Conservation (phyloP, 2,888 invertebrate genomes). For the Helicoverpa assulta region DNA sequence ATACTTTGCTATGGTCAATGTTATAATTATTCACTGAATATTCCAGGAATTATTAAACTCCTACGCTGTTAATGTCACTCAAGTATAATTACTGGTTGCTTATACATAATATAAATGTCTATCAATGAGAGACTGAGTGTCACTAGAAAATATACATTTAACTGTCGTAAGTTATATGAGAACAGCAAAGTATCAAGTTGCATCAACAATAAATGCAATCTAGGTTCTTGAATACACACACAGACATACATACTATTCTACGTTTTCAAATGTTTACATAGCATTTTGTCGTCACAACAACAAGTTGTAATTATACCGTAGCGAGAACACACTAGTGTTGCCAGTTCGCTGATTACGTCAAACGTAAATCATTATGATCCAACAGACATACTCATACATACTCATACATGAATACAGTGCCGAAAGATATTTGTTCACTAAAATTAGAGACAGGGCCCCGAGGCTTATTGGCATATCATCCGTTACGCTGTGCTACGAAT, state of each 20-base stretch:
- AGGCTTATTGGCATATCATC: slow-evolving; percentile 52
- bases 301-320: slow-evolving; percentile 21
- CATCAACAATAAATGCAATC: not conserved
- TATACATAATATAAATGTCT: too few relatives aligned
- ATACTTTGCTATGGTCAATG: too few relatives aligned
- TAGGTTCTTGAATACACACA: not conserved
- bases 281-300: not conserved
- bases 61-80: too few relatives aligned
- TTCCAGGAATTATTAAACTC: too few relatives aligned
- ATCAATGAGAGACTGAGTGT: too few relatives aligned
- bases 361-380: slow-evolving; percentile 33
- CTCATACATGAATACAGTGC: slow-evolving; percentile 27
- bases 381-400: slow-evolving; percentile 24
- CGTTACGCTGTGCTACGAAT: slow-evolving; percentile 39
- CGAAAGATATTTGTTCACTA: slow-evolving; percentile 42
- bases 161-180: too few relatives aligned
- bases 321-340: slow-evolving; percentile 3
- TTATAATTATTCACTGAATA: too few relatives aligned
- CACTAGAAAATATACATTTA: too few relatives aligned
- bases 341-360: slow-evolving; percentile 21
- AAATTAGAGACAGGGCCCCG: slow-evolving; percentile 49
- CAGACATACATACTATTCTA: not conserved
- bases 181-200: not conserved
- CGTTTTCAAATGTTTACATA: not conserved
- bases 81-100: too few relatives aligned